Evolutionary conservation across 1,140 invertebrate species (phyloP), one percentile per base, ranked within the genome.

Genomic region (Oryzaephilus surinamensis): DNA sequence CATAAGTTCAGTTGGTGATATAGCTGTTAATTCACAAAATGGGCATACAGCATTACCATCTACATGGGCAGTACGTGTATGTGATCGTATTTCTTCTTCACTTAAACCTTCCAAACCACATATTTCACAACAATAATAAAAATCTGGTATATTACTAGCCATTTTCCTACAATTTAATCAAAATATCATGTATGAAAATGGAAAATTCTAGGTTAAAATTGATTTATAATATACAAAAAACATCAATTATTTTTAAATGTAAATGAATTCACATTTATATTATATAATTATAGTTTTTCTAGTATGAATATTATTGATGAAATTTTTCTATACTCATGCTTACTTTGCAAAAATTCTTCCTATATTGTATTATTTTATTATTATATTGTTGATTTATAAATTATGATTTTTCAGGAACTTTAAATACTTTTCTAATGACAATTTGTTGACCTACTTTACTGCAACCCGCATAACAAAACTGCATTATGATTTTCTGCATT

Each of bases 21-120:
- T 71, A 41, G 77, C 74, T 7, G 73, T 73, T 21, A 85, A 65
- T 57, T 85, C 81, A 63, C 86, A 90, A 57, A 88, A 87, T 0
- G 84, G 83, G 57, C 85, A 88, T 18, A 77, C 77, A 11, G 75
- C 73, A 34, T 77, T 73, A 4, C 80, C 80, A 40, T 85, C 79
- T 3, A 88, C 70, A 62, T 88, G 84, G 50, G 73, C 77, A 15
- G 77, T 67, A 19, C 81, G 65, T 41, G 83, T 83, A 60, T 90
- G 86, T 13, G 73, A 67, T 46, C 82, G 67, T 75, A 90, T 82
- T 47, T 81, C 78, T 30, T 82, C 79, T 49, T 87, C 83, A 21
- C 74, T 77, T 30, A 88, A 71, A 19, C 79, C 81, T 49, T 84
- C 80, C 32, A 77, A 68, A 7, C 84, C 84, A 61, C 85, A 90